These are phyloP conservation scores for Porites lutea DNA, from an alignment of 64 coral and sea anemone genomes.

Conservation along the genomic window DNA sequence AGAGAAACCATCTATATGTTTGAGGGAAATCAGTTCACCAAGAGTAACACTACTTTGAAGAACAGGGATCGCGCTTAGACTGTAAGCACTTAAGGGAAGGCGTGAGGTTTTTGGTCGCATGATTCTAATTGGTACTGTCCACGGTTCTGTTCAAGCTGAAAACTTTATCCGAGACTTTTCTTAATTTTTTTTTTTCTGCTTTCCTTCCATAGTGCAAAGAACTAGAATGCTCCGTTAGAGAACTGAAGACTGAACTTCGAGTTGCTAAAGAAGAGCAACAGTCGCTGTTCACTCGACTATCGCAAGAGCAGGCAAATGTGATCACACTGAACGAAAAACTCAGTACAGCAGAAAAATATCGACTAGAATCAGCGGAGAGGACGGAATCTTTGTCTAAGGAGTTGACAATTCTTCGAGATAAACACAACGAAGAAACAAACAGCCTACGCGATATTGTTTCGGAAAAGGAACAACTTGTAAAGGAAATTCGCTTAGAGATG, in stretches of 20 bases:
- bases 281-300: slow-evolving; percentile 33
- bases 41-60: too few species aligned
- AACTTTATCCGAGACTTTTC: too few species aligned
- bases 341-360: slow-evolving; percentile 10
- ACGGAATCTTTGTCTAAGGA: slow-evolving; percentile 35
- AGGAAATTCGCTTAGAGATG: slow-evolving; percentile 31
- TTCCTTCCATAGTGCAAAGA: slow-evolving; percentile 25
- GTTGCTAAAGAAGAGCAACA: slow-evolving; percentile 70
- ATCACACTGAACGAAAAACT: slow-evolving; percentile 76
- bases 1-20: too few species aligned
- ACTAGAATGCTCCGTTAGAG: slow-evolving; percentile 42
- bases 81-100: too few species aligned
- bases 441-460: neutral
- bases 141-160: too few species aligned
- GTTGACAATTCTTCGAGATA: slow-evolving; percentile 10
- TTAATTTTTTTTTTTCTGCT: neutral
- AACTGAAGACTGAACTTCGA: slow-evolving; percentile 67
- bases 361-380: slow-evolving; percentile 42
- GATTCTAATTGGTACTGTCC: too few species aligned
- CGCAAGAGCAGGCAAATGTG: slow-evolving; percentile 87
- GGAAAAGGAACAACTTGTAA: slow-evolving; percentile 22
- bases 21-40: too few species aligned
- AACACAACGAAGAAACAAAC: neutral
- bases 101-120: too few species aligned
- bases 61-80: too few species aligned